Conservation (phyloP, 2,797 vertebrate species). For the Aulostomus chinensis region DNA sequence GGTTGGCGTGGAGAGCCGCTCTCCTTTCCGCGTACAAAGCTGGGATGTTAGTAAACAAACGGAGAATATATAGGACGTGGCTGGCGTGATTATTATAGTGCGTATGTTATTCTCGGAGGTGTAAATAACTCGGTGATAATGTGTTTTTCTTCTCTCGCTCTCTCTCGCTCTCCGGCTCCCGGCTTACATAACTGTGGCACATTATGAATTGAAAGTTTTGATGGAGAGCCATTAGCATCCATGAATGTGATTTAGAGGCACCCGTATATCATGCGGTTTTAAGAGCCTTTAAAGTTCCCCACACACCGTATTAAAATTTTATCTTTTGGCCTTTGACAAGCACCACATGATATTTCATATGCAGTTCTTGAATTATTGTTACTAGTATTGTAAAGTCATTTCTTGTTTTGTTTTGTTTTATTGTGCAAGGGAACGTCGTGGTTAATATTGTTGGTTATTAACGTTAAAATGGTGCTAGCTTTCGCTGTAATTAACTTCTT, state of each 20-base stretch:
- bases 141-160: constrained; percentile 13
- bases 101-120: constrained; percentile 49
- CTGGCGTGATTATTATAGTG: constrained; percentile 53
- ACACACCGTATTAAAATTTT: constrained; percentile 22
- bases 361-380: too few relatives aligned
- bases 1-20: too few relatives aligned
- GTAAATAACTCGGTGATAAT: constrained; percentile 28
- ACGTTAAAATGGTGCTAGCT: too few relatives aligned
- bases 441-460: too few relatives aligned
- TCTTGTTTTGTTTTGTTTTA: too few relatives aligned
- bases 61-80: constrained; percentile 64
- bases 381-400: too few relatives aligned
- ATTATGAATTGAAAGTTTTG: constrained; percentile 51
- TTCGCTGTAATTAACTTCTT: too few relatives aligned
- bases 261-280: too few relatives aligned
- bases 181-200: constrained; percentile 42
- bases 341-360: constrained; percentile 8
- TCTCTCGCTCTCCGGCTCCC: background rate
- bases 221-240: too few relatives aligned
- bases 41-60: constrained; percentile 64
- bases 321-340: constrained; percentile 16
- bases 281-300: constrained; percentile 17
- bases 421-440: too few relatives aligned
- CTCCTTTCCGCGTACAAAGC: too few relatives aligned
- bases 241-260: too few relatives aligned